Evolutionary conservation across 1,140 invertebrate genomes (phyloP), one percentile per base, ranked within the genome.

Genomic region (Oreohelix idahoensis): DNA sequence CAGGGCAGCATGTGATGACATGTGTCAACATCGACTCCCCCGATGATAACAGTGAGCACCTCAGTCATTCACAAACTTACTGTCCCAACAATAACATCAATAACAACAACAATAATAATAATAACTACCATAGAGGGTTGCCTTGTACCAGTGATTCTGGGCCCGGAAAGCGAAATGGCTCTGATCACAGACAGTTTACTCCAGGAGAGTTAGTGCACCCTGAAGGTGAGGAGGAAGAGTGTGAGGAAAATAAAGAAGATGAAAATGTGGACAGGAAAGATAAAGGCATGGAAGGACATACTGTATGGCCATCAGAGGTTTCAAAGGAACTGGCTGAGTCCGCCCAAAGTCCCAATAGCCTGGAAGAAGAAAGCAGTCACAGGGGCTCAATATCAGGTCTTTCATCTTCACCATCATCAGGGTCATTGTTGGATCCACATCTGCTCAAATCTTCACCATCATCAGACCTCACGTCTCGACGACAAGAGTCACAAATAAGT

Each of bases 371-470:
- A 39, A 63, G 11, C 36, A 70, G 76, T 39, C 36, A 78, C 11
- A 53, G 77, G 11, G 79, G 79, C 81, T 85, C 84, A 39, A 81
- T 71, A 10, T 83, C 84, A 10, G 81, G 70, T 80, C 81, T 78
- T 82, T 83, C 84, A 79, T 83, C 78, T 35, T 79, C 81, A 63
- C 77, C 58, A 75, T 85, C 81, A 39, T 85, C 69, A 86, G 86
- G 35, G 11, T 82, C 80, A 77, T 80, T 90, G 79, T 87, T 87
- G 32, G 87, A 88, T 81, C 86, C 84, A 45, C 85, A 88, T 63
- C 84, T 87, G 42, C 78, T 84, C 63, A 83, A 84, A 63, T 83
- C 85, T 38, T 89, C 88, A 15, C 87, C 88, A 26, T 84, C 83
- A 49, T 79, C 77, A 17, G 82, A 84, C 66, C 35, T 81, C 39